Percentiles rank a stretch among this genome's conserved stretches.
These are phyloP conservation scores for Ctenomys sociabilis DNA, from an alignment of 2,113 vertebrate species.

Conservation along the genomic window DNA sequence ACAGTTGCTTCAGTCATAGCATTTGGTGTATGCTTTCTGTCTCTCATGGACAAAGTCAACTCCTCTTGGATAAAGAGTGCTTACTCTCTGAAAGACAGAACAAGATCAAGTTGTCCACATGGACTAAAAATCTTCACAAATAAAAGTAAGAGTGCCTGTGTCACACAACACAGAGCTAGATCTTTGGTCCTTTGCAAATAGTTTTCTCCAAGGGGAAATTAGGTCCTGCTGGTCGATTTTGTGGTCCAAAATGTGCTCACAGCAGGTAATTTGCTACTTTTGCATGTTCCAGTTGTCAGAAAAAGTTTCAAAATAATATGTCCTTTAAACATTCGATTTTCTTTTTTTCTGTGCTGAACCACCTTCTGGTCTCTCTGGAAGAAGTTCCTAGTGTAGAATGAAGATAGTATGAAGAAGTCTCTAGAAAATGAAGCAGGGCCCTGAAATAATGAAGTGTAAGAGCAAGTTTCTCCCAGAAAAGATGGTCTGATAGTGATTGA, in stretches of 20 bases:
- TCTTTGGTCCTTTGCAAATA: slow-evolving; percentile 42
- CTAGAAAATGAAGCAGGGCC: background rate
- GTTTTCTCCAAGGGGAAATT: slow-evolving; percentile 54
- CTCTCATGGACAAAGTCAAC: slow-evolving; percentile 30
- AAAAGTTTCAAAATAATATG: slow-evolving; percentile 1
- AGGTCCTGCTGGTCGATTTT: slow-evolving; percentile 57
- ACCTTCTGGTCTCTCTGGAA: slow-evolving; percentile 10
- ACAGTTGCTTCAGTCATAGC: background rate
- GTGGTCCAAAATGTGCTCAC: slow-evolving; percentile 54
- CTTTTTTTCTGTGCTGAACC: background rate
- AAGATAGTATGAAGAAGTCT: background rate
- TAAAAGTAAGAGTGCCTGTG: background rate
- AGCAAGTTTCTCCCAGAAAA: background rate
- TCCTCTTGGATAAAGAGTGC: slow-evolving; percentile 15
- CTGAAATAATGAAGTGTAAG: background rate
- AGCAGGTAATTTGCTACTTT: slow-evolving; percentile 59
- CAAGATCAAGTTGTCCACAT: background rate
- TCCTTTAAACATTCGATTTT: slow-evolving; percentile 4
- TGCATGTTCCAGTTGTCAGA: slow-evolving; percentile 39
- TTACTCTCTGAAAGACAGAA: slow-evolving; percentile 19
- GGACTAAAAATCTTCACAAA: background rate
- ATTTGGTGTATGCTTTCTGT: slow-evolving; percentile 38
- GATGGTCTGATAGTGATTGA: background rate
- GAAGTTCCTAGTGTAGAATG: slow-evolving; percentile 1
- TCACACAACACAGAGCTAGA: background rate